These are phyloP conservation scores for Rhinella marina DNA, from an alignment of 2,797 vertebrate genomes.

Conservation along the genomic window DNA sequence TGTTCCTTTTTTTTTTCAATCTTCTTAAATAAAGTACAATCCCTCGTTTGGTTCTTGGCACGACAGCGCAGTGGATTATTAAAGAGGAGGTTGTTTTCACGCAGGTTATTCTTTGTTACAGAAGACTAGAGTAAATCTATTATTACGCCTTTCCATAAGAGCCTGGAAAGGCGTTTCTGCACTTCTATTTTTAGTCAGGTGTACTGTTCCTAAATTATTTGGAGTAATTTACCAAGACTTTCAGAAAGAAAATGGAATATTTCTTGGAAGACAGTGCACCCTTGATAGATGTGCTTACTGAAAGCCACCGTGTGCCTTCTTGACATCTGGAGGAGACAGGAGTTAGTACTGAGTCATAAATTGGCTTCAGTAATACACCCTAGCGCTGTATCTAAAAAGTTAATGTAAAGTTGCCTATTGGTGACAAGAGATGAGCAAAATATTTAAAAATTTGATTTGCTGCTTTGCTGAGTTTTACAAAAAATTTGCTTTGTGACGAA, in stretches of 20 bases:
- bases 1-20: constrained; percentile 26
- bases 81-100: constrained; percentile 19
- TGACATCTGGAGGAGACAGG: background rate
- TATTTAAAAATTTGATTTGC: too few species aligned
- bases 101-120: constrained; percentile 17
- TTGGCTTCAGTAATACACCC: background rate
- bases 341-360: background rate
- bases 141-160: constrained; percentile 3
- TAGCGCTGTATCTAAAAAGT: background rate
- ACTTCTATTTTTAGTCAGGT: constrained; percentile 6
- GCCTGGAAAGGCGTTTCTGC: background rate
- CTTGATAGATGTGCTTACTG: too few species aligned
- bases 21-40: constrained; percentile 55
- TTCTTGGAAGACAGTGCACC: background rate
- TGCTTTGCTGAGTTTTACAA: too few species aligned
- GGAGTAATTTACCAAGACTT: background rate
- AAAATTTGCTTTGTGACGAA: too few species aligned
- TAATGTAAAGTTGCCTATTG: background rate
- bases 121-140: constrained; percentile 3
- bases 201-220: constrained; percentile 7
- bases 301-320: background rate
- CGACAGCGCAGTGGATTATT: background rate
- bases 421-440: background rate
- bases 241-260: background rate
- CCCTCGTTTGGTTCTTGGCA: background rate